These are phyloP conservation scores for Pleuronectes platessa DNA, from an alignment of 2,113 vertebrate genomes.

Conservation along the genomic window DNA sequence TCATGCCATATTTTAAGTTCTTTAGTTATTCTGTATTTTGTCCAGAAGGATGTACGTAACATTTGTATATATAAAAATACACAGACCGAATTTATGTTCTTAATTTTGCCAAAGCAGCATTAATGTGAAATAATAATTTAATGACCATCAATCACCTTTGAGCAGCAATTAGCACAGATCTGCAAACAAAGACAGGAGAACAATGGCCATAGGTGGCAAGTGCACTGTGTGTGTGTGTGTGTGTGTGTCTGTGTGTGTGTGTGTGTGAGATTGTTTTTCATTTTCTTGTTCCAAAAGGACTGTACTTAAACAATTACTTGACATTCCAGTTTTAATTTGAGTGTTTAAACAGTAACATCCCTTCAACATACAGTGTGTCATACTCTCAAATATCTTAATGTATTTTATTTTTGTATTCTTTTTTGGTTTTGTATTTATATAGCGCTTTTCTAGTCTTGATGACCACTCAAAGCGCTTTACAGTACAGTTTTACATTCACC, in stretches of 20 bases:
- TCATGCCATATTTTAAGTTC: no score
- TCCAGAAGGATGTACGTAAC: background rate
- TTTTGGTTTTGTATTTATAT: no score
- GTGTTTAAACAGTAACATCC: background rate
- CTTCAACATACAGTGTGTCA: background rate
- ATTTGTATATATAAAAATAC: background rate
- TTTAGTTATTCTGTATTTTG: no score
- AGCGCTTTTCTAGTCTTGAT: no score
- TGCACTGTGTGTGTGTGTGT: slow-evolving; percentile 1
- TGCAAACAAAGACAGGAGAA: slow-evolving; percentile 15
- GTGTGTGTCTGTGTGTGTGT: slow-evolving; percentile 17
- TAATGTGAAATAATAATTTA: slow-evolving; percentile 17
- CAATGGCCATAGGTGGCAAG: slow-evolving; percentile 27
- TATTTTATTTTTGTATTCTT: background rate
- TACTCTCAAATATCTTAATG: background rate
- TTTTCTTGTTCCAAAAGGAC: background rate
- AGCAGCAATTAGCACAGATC: background rate
- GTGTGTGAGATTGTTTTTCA: no score
- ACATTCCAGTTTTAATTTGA: background rate
- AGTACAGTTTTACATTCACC: no score
- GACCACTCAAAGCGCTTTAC: no score
- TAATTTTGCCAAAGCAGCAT: slow-evolving; percentile 7
- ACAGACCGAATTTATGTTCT: background rate
- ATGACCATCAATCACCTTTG: background rate
- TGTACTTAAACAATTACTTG: background rate